Evolutionary conservation across 2,888 invertebrate genomes (phyloP), one percentile per base, ranked within the genome.

Genomic region (Blastobasis lacticolella): DNA sequence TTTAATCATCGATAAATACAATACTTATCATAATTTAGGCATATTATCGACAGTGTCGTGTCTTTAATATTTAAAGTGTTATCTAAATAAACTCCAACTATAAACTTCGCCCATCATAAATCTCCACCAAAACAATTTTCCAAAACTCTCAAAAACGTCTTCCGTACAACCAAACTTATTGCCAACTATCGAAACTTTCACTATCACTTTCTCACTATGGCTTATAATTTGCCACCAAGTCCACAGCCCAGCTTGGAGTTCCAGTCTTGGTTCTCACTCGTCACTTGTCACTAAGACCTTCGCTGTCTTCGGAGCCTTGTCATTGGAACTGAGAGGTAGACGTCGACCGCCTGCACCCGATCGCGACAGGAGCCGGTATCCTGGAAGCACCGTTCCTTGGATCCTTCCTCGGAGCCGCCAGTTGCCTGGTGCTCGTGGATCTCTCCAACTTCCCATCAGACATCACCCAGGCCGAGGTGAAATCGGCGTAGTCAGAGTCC

Each of bases 391-490:
- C 86, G 54, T 75, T 81, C 63, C 83, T 75, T 46, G 77, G 81
- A 54, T 86, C 88, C 64, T 87, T 87, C 57, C 88, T 78, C 1
- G 88, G 88, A 37, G 86, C 81, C 40, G 87, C 83, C 57, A 89
- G 58, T 61, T 89, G 88, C 54, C 87, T 74, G 5, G 88, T 91
- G 54, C 90, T 91, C 45, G 89, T 90, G 10, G 90, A 90, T 49
- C 91, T 78, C 59, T 91, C 91, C 48, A 92, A 73, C 58, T 91
- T 91, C 0, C 93, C 93, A 71, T 92, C 92, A 58, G 92, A 92
- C 80, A 93, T 92, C 38, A 93, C 92, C 93, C 93, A 93, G 8
- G 92, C 92, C 37, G 92, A 90, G 6, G 93, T 92, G 70, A 93
- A 91, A 59, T 93, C 93, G 58, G 93, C 90, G 48, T 91, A 92